Evolutionary conservation across 92 coral and sea anemone species (phyloP).

Genomic region (Parazoanthus atlanticus): DNA sequence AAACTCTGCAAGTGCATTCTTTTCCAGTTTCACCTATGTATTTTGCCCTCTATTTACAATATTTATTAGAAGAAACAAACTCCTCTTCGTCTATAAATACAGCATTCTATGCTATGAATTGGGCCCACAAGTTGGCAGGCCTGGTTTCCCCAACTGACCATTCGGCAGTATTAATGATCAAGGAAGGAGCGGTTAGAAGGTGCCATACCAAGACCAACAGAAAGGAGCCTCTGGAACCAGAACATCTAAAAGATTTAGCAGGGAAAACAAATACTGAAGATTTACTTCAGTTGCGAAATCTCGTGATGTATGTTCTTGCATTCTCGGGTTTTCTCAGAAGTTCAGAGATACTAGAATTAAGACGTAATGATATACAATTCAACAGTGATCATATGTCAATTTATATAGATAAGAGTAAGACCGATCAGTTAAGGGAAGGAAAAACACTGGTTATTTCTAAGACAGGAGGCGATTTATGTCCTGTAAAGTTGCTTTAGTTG

Average conservation of each 20-base stretch:
- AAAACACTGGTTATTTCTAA: slow-evolving; percentile 45
- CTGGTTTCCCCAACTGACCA: slow-evolving; percentile 35
- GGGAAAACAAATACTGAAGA: slow-evolving; percentile 25
- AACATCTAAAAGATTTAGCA: slow-evolving; percentile 42
- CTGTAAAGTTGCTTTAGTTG: slow-evolving; percentile 31
- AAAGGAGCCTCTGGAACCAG: slow-evolving; percentile 38
- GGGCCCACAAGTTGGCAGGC: slow-evolving; percentile 41
- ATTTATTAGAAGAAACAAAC: slow-evolving; percentile 39
- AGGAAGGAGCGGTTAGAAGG: slow-evolving; percentile 41
- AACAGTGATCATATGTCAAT: slow-evolving; percentile 14
- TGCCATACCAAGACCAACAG: slow-evolving; percentile 17
- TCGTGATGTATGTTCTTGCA: slow-evolving; percentile 32
- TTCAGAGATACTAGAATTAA: slow-evolving; percentile 19
- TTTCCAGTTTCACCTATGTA: slow-evolving; percentile 47
- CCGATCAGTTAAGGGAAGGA: slow-evolving; percentile 58
- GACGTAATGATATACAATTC: slow-evolving; percentile 26
- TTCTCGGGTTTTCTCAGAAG: slow-evolving; percentile 49
- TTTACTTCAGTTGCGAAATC: slow-evolving; percentile 34
- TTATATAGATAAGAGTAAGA: slow-evolving; percentile 49
- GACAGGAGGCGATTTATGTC: slow-evolving; percentile 42
- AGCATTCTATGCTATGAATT: slow-evolving; percentile 37
- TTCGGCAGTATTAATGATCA: slow-evolving; percentile 30
- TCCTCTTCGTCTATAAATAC: slow-evolving; percentile 48
- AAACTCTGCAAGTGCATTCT: slow-evolving; percentile 1
- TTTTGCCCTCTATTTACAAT: slow-evolving; percentile 45